Evolutionary conservation across 2,113 vertebrate species (phyloP).

Genomic region (Pitta sordida): DNA sequence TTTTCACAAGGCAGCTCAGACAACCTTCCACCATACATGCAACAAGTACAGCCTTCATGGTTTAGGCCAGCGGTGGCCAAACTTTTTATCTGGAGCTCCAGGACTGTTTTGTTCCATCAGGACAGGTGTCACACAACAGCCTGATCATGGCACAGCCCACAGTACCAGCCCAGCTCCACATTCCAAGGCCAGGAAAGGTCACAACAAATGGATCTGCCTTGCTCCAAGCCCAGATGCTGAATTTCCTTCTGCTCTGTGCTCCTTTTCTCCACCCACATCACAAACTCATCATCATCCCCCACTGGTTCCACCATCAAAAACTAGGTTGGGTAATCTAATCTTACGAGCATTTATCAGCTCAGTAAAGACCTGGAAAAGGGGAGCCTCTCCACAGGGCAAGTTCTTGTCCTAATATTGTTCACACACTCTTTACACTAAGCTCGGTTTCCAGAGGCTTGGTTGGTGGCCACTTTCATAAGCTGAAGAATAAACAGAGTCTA

Average conservation of each 20-base stretch:
- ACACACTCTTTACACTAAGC: background rate
- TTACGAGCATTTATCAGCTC: background rate
- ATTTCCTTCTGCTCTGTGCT: background rate
- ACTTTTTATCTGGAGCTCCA: background rate
- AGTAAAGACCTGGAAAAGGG: background rate
- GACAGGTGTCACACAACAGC: background rate
- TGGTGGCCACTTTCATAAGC: background rate
- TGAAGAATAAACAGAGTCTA: constrained; percentile 31
- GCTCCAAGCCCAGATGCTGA: accelerated
- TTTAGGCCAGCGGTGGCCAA: background rate
- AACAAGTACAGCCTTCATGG: background rate
- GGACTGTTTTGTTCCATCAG: background rate
- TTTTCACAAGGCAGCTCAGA: background rate
- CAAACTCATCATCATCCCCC: background rate
- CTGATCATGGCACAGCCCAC: background rate
- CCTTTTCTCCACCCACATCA: background rate
- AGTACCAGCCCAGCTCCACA: background rate
- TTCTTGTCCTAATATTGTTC: background rate
- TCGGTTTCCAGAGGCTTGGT: background rate
- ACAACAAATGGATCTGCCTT: background rate
- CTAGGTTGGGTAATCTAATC: background rate
- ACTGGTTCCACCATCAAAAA: background rate
- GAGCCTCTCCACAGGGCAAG: background rate
- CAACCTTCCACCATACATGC: background rate
- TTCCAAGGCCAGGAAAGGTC: background rate